A percentile compares a stretch with the other conserved stretches of the same genome.
phyloP scores from a whole-genome alignment of 2,113 vertebrate genomes.

The Pachypanchax playfairii region DNA sequence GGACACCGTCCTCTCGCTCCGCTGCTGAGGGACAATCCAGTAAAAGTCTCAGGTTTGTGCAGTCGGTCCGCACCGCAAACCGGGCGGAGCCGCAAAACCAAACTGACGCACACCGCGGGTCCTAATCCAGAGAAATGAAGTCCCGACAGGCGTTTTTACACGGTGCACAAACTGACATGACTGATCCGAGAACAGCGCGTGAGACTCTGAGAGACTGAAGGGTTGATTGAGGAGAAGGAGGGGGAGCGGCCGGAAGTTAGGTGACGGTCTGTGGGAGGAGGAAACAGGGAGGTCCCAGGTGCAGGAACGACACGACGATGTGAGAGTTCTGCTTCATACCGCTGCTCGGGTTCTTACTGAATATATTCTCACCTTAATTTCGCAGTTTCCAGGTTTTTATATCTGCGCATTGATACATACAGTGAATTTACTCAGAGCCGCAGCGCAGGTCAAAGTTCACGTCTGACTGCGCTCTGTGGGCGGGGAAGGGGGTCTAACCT shows the following conservation, averaged over 20 bases:
- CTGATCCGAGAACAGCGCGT: not conserved
- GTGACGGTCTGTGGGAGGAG: slow-evolving; percentile 53
- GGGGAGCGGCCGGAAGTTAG: slow-evolving; percentile 64
- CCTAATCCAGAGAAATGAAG: slow-evolving; percentile 6
- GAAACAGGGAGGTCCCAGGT: slow-evolving; percentile 58
- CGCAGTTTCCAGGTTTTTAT: too few relatives aligned
- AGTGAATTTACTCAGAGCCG: slow-evolving; percentile 31
- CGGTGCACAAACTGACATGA: not conserved
- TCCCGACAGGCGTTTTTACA: slow-evolving; percentile 4
- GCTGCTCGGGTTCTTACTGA: too few relatives aligned
- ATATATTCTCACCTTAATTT: too few relatives aligned
- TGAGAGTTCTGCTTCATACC: too few relatives aligned
- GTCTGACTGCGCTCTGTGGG: not conserved
- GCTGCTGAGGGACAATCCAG: slow-evolving; percentile 36
- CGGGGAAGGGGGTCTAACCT: not conserved
- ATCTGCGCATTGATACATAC: too few relatives aligned
- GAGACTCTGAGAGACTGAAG: not conserved
- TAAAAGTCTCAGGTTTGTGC: slow-evolving; percentile 45
- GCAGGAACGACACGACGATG: slow-evolving; percentile 6
- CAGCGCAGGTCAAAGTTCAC: slow-evolving; percentile 43
- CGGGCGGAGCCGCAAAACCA: slow-evolving; percentile 46
- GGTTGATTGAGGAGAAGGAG: not conserved
- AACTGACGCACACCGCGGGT: slow-evolving; percentile 4
- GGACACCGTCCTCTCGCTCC: slow-evolving; percentile 44
- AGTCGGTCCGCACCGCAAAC: slow-evolving; percentile 22